Evolutionary conservation across 2,113 vertebrate genomes (phyloP).

Genomic region (Chroicocephalus ridibundus): DNA sequence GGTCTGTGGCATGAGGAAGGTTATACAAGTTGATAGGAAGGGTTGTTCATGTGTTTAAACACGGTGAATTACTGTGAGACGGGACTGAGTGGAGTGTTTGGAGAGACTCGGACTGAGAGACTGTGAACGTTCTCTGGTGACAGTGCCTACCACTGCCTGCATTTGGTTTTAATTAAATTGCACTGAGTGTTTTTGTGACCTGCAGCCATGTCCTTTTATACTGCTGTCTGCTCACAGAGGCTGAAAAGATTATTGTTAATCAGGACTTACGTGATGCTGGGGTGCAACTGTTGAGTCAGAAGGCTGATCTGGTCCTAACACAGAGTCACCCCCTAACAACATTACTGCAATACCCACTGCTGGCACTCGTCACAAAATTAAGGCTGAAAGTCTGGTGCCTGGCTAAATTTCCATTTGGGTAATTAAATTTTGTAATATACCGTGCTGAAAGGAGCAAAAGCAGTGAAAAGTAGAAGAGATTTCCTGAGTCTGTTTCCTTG

Average conservation of each 20-base stretch:
- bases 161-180: neutral
- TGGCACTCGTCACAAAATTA: neutral
- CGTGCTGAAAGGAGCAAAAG: neutral
- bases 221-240: neutral
- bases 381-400: neutral
- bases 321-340: neutral
- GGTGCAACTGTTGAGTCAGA: neutral
- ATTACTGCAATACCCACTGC: neutral
- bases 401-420: neutral
- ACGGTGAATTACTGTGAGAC: neutral
- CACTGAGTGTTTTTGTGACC: neutral
- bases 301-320: neutral
- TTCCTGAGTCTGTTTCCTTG: neutral
- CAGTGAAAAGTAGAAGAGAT: neutral
- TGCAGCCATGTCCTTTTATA: neutral
- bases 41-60: neutral
- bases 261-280: neutral
- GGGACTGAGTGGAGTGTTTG: neutral
- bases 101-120: neutral
- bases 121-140: neutral
- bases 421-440: neutral
- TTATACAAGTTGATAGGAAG: neutral
- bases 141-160: neutral
- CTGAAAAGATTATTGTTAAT: neutral
- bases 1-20: neutral